Conservation (phyloP, 2,888 invertebrate genomes). For the Anoncus sp. region DNA sequence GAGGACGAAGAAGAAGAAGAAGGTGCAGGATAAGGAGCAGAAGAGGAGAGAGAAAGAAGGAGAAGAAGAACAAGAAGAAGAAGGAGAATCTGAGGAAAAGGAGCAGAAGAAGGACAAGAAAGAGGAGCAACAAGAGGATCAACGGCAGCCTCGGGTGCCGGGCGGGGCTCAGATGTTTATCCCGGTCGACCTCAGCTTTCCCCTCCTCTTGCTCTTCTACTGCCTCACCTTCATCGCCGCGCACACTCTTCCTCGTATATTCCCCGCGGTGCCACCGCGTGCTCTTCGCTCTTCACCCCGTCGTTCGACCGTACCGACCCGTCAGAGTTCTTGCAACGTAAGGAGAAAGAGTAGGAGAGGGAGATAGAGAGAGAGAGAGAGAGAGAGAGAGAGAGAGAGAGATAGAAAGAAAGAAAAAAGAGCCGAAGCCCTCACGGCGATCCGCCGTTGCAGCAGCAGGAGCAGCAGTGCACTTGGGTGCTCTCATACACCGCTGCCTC, state of each 20-base stretch:
- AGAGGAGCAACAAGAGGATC: slow-evolving; percentile 74
- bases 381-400: slow-evolving; percentile 31
- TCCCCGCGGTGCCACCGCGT: slow-evolving; percentile 72
- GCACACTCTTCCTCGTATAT: slow-evolving; percentile 54
- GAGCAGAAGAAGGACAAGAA: slow-evolving; percentile 66
- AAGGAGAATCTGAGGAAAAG: slow-evolving; percentile 69
- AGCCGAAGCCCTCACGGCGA: slow-evolving; percentile 55
- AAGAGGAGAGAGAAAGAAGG: slow-evolving; percentile 58
- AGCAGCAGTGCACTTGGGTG: slow-evolving; percentile 56
- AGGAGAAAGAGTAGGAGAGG: slow-evolving; percentile 25
- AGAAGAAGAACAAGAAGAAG: slow-evolving; percentile 66
- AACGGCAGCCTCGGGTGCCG: slow-evolving; percentile 81
- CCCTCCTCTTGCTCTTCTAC: slow-evolving; percentile 63
- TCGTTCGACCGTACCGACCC: slow-evolving; percentile 46
- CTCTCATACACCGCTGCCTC: slow-evolving; percentile 47
- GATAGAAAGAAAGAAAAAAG: slow-evolving; percentile 53
- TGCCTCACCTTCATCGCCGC: slow-evolving; percentile 62
- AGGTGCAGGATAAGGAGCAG: slow-evolving; percentile 58
- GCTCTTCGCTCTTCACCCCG: slow-evolving; percentile 68
- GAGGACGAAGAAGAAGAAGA: slow-evolving; percentile 59
- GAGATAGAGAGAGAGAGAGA: slow-evolving; percentile 56
- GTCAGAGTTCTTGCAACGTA: slow-evolving; percentile 74
- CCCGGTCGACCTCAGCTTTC: slow-evolving; percentile 81
- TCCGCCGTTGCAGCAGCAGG: slow-evolving; percentile 44
- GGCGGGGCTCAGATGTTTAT: slow-evolving; percentile 83